phyloP scores from a whole-genome alignment of 1,140 invertebrate species.

The Polypedilum pembai region DNA sequence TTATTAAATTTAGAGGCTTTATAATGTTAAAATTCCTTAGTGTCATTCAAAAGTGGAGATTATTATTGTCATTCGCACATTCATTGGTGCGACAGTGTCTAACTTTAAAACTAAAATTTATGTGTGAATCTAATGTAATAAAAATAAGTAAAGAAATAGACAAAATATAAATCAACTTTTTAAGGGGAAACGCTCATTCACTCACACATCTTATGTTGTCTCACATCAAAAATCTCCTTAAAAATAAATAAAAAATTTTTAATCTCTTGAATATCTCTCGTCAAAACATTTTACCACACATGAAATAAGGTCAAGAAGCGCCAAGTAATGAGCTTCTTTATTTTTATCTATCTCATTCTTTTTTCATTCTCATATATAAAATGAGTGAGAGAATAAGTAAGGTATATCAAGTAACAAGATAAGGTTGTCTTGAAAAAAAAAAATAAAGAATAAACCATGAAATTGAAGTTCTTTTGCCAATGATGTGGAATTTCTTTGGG shows the following conservation, averaged over 20 bases:
- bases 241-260: neutral
- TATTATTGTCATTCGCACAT: neutral
- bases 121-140: neutral
- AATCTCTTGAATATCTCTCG: neutral
- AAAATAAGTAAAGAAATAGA: neutral
- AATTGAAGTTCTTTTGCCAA: neutral
- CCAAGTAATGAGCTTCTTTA: slow-evolving; percentile 5
- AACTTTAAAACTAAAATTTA: neutral
- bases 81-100: neutral
- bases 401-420: neutral
- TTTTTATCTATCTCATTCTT: neutral
- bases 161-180: neutral
- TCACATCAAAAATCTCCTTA: neutral
- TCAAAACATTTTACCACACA: slow-evolving; percentile 1
- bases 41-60: neutral
- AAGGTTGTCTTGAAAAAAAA: neutral
- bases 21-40: neutral
- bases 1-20: too few species aligned
- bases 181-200: too few species aligned
- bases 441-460: neutral
- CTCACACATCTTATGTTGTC: too few species aligned
- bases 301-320: neutral
- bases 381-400: neutral
- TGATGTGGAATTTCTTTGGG: slow-evolving; percentile 3
- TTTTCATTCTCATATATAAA: neutral